Evolutionary conservation across 2,888 invertebrate genomes (phyloP).

Genomic region (Sinodicranocentrus sp.): DNA sequence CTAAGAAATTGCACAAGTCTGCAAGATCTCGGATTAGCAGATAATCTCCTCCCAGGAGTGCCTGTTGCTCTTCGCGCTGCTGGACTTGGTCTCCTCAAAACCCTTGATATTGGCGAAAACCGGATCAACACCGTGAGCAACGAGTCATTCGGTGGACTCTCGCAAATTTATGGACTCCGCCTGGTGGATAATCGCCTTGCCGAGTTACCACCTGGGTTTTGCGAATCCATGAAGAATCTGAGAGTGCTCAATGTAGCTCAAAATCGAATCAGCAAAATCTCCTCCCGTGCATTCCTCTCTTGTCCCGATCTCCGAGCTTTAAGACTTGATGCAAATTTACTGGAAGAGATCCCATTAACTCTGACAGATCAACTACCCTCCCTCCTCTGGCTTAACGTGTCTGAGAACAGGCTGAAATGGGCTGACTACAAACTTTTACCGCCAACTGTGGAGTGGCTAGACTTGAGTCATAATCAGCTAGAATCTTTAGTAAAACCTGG

Average conservation of each 20-base stretch:
- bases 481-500: constrained; percentile 58
- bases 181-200: constrained; percentile 94
- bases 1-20: constrained; percentile 86
- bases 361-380: constrained; percentile 89
- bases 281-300: constrained; percentile 89
- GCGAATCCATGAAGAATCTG: constrained; percentile 89
- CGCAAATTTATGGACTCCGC: constrained; percentile 90
- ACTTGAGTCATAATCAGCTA: constrained; percentile 81
- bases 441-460: constrained; percentile 90
- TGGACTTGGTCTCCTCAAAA: constrained; percentile 85
- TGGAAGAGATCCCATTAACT: constrained; percentile 93
- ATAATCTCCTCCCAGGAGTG: constrained; percentile 89
- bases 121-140: constrained; percentile 90
- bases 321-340: constrained; percentile 91
- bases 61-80: constrained; percentile 84
- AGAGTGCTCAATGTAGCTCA: constrained; percentile 91
- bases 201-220: constrained; percentile 90
- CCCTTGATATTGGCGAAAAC: constrained; percentile 94
- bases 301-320: constrained; percentile 91
- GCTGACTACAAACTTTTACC: constrained; percentile 94
- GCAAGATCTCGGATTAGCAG: constrained; percentile 92
- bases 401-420: constrained; percentile 91
- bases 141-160: constrained; percentile 89
- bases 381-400: constrained; percentile 92
- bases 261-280: constrained; percentile 92